Evolutionary conservation across 2,113 vertebrate species (phyloP), one percentile per base, ranked within the genome.

Genomic region (Phrynosoma blainvillii): DNA sequence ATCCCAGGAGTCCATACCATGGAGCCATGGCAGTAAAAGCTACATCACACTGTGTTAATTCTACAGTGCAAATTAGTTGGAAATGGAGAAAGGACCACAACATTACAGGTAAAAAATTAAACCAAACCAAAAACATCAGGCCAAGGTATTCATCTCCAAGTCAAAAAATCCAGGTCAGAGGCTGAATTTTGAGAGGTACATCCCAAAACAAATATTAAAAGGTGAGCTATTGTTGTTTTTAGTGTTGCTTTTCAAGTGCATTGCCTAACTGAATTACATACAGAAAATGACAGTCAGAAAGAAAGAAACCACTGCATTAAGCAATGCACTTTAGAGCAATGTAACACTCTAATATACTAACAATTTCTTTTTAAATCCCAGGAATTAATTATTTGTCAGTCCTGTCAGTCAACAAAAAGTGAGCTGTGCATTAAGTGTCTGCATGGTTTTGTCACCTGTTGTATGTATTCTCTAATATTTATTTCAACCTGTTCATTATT

Each of bases 401-500:
- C 10, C 71, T 11, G 70, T 25, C 52, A 59, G 12, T 32, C 13
- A 30, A 74, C 23, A 66, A 27, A 76, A 87, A 9, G 30, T 11
- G 79, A 87, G 71, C 20, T 9, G 36, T 62, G 54, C 7, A 21
- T 71, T 75, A 75, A 82, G 54, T 66, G 30, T 73, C 85, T 68
- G 59, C 32, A 74, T 42, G 54, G 54, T 82, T 85, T 76, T 82
- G 42, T 65, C 71, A 76, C 56, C 71, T 75, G 71, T 25, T 42
- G 27, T 75, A 66, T 2, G 76, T 71, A 87, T 82, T 42, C 71
- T 66, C 70, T 75, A 82, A 66, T 83, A 83, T 70, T 88, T 84
- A 88, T 83, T 78, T 84, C 87, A 83, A 13, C 74, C 47, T 54
- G 73, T 77, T 88, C 66, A 84, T 88, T 83, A 83, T 83, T 83